phyloP scores from a whole-genome alignment of 2,797 vertebrate genomes.

The Pygocentrus nattereri region DNA sequence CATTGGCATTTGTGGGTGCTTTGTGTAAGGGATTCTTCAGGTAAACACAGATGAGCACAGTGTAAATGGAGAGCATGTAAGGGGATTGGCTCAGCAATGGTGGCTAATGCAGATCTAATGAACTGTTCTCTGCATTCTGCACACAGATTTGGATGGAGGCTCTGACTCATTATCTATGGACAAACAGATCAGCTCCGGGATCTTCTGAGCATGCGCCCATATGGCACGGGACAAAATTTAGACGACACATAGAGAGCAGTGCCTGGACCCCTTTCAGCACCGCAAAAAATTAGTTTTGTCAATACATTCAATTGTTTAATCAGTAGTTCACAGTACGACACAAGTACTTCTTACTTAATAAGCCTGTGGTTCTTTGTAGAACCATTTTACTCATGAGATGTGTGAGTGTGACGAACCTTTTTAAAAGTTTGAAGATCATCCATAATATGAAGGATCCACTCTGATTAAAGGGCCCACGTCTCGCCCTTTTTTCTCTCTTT shows the following conservation, averaged over 20 bases:
- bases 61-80: constrained; percentile 75
- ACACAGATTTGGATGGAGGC: constrained; percentile 78
- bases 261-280: constrained; percentile 12
- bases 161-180: constrained; percentile 78
- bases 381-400: too few relatives aligned
- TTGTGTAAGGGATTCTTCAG: constrained; percentile 61
- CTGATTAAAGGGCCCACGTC: too few relatives aligned
- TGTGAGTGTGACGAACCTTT: too few relatives aligned
- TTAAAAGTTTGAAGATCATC: too few relatives aligned
- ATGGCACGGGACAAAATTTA: constrained; percentile 78
- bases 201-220: constrained; percentile 73
- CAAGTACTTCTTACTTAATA: too few relatives aligned
- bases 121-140: constrained; percentile 85
- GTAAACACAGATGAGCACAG: constrained; percentile 73
- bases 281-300: constrained; percentile 27
- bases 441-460: too few relatives aligned
- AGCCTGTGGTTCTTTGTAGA: too few relatives aligned
- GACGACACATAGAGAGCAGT: constrained; percentile 64
- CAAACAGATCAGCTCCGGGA: constrained; percentile 83
- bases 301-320: too few relatives aligned
- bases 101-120: constrained; percentile 87
- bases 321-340: too few relatives aligned
- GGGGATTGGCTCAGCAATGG: constrained; percentile 79
- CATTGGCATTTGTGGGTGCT: constrained; percentile 48
- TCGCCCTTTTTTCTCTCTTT: too few relatives aligned